Base-by-base conservation (phyloP, 2,888 invertebrate species). In the Pharmacophagus antenor region DNA sequence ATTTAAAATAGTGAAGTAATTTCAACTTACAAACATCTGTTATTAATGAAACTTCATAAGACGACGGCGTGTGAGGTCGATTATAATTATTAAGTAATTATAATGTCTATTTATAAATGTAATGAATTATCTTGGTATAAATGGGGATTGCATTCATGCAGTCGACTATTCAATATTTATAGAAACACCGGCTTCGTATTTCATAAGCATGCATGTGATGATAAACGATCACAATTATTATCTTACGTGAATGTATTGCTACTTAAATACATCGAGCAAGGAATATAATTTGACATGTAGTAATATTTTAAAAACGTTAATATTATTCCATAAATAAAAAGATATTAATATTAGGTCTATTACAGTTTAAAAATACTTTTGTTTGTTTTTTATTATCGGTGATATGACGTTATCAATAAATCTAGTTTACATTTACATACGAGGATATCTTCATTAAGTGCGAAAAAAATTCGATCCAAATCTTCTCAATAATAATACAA, bases 101-200 rank as follows among this genome's bases (percentile, higher is more conserved):
- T 37, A 31, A 25, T 50, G 51, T 56, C 51, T 61, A 56, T 61
- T 61, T 56, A 61, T 61, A 61, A 48, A 56, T n/a, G 51, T 46
- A 47, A 61, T 61, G 37, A 56, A 51, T 52, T 61, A 56, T 15
- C 20, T 22, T 46, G 31, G 23, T 44, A 51, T 55, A 50, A 41
- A 56, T 52, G 37, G 23, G 25, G 25, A 52, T 25, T 22, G n/a
- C 56, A 47, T 56, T 61, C 56, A 51, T 61, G 56, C 20, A 51
- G 50, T 3, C 7, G 44, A 17, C 21, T 50, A 46, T 50, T 46
- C 12, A 60, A 60, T 55, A 55, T 59, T 59, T 42, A 54, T 59
- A 23, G 51, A 27, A 15, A 37, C 22, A 10, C 31, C 37, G 22
- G 50, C 23, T 51, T 60, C 53, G 23, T 55, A 27, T 60, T 50